phyloP scores from a whole-genome alignment of 2,888 invertebrate genomes.

The Scelioninae gen. 2 region DNA sequence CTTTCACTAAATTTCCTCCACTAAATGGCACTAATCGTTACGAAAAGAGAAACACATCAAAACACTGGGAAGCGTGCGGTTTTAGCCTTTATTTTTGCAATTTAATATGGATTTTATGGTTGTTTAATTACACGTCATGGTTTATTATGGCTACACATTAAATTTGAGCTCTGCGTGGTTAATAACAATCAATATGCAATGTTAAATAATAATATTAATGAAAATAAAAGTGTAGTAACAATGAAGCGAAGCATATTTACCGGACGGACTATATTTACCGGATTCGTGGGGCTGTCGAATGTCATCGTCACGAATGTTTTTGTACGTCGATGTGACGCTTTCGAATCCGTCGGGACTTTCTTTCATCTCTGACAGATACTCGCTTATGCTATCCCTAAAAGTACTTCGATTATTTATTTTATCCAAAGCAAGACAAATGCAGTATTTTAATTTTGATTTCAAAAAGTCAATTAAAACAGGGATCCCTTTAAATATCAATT shows the following conservation, averaged over 20 bases:
- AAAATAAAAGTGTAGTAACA: slow-evolving; percentile 37
- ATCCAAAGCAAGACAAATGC: neutral
- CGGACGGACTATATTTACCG: slow-evolving; percentile 75
- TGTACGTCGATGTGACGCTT: slow-evolving; percentile 80
- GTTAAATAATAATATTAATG: slow-evolving; percentile 17
- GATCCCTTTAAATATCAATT: too few species aligned
- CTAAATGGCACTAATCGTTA: neutral
- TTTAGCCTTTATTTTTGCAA: neutral
- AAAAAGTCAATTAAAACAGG: too few species aligned
- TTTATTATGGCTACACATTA: too few species aligned
- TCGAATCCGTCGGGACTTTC: slow-evolving; percentile 79
- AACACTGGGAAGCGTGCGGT: neutral
- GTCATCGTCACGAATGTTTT: slow-evolving; percentile 79
- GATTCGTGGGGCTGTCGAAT: slow-evolving; percentile 80
- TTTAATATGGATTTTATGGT: neutral
- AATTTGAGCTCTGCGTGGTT: too few species aligned
- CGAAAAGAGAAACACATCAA: neutral
- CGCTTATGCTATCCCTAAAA: slow-evolving; percentile 82
- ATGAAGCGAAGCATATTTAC: slow-evolving; percentile 56
- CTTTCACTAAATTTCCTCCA: neutral
- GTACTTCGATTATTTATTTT: slow-evolving; percentile 50
- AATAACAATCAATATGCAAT: slow-evolving; percentile 37
- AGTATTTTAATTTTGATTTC: too few species aligned
- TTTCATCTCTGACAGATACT: slow-evolving; percentile 82
- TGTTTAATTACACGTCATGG: neutral